Conservation (phyloP, 2,113 vertebrate species). For the Peromyscus maniculatus region DNA sequence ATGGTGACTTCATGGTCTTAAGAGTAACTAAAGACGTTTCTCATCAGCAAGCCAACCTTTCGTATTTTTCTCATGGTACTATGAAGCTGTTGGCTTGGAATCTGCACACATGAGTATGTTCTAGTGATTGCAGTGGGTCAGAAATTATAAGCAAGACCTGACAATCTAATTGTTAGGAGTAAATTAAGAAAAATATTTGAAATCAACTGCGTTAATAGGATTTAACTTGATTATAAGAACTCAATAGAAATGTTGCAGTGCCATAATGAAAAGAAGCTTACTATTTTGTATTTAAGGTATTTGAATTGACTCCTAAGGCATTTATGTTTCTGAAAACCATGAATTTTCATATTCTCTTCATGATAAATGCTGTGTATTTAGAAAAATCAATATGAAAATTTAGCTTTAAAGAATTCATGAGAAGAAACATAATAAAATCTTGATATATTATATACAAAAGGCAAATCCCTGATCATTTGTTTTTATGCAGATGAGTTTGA, state of each 20-base stretch:
- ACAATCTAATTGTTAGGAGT: neutral
- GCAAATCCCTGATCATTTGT: slow-evolving; percentile 75
- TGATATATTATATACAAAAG: slow-evolving; percentile 69
- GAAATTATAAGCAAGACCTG: neutral
- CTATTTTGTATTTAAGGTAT: slow-evolving; percentile 81
- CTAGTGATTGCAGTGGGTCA: neutral
- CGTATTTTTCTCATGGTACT: neutral
- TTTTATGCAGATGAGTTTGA: slow-evolving; percentile 87
- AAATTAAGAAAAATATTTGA: slow-evolving; percentile 51
- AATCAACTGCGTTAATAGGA: slow-evolving; percentile 41
- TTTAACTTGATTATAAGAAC: slow-evolving; percentile 60
- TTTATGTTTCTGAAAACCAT: slow-evolving; percentile 63
- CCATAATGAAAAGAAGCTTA: slow-evolving; percentile 76
- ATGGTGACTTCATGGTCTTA: slow-evolving; percentile 1
- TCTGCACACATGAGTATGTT: slow-evolving; percentile 35
- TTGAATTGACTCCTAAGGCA: slow-evolving; percentile 70
- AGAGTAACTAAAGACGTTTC: neutral
- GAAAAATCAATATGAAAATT: slow-evolving; percentile 71
- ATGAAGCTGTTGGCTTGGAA: neutral
- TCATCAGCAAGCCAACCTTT: neutral
- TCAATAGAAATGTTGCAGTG: neutral
- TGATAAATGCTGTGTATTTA: slow-evolving; percentile 69
- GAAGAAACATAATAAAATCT: slow-evolving; percentile 73
- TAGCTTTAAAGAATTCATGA: slow-evolving; percentile 76
- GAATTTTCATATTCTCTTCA: slow-evolving; percentile 83